Evolutionary conservation across 2,113 vertebrate species (phyloP), one percentile per base, ranked within the genome.

Genomic region (Thomomys bottae): DNA sequence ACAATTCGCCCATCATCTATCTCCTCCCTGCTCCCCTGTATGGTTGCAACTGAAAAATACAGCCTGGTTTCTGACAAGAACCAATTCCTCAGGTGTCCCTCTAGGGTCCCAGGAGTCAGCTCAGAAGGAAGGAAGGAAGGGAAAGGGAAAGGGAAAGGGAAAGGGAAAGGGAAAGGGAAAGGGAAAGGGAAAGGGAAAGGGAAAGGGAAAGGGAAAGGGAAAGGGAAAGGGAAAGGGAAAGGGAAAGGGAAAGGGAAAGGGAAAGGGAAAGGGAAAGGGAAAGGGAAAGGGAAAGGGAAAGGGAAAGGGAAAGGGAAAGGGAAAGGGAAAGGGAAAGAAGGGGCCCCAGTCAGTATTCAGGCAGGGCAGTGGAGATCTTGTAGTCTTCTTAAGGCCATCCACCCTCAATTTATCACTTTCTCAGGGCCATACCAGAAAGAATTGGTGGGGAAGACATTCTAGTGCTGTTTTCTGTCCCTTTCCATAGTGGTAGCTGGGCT

Each of bases 51-150:
- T 70, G 75, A 87, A 89, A 73, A 92, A 45, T 32, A 89, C 6
- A 88, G 38, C 9, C 66, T 64, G 28, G 64, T 57, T 5, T 66
- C 32, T 87, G 64, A 49, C 8, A 67, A 84, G 38, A 88, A 90
- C 49, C 42, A 82, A 64, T 88, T 90, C 73, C 80, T 94, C 79
- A 85, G 45, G 61, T 34, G 36, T 75, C 45, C 73, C 28, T 66
- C 28, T 66, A 26, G 32, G 66, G 54, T 28, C n/a, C 49, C 8
- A 10, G 0, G 68, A n/a, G 20, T 84, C 91, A 75, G 73, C 54
- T 78, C 38, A 82, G 63, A 61, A 20, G n/a, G n/a, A n/a, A n/a
- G n/a, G n/a, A n/a, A n/a, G n/a, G n/a, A n/a, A n/a, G n/a, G n/a
- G n/a, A n/a, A n/a, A n/a, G n/a, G n/a, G n/a, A n/a, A n/a, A n/a